Evolutionary conservation across 2,888 invertebrate species (phyloP).

Genomic region (Empis livida): DNA sequence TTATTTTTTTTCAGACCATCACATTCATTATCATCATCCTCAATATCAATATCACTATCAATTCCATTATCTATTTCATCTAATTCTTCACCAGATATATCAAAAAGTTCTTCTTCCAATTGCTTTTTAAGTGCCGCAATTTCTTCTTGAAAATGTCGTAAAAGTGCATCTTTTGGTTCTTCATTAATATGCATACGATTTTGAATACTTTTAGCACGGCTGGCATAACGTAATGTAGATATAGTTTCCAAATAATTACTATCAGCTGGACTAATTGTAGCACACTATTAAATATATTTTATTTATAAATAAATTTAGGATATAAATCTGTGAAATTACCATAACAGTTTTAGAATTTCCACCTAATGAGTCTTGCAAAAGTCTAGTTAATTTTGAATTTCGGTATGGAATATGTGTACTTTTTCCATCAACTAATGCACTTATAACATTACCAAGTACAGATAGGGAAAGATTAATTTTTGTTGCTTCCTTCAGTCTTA

Average conservation of each 20-base stretch:
- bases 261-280: conserved; percentile 94
- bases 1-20: conserved; percentile 38
- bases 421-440: conserved; percentile 94
- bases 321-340: conserved; percentile 40
- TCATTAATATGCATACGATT: conserved; percentile 94
- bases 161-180: conserved; percentile 91
- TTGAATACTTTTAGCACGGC: conserved; percentile 93
- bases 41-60: conserved; percentile 37
- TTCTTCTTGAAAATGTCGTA: conserved; percentile 92
- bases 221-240: conserved; percentile 92
- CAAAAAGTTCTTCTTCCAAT: conserved; percentile 51
- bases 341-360: conserved; percentile 93
- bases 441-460: conserved; percentile 95
- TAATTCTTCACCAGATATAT: conserved; percentile 27
- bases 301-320: not conserved
- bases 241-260: conserved; percentile 95
- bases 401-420: conserved; percentile 95
- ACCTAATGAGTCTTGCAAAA: conserved; percentile 92
- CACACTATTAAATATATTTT: conserved; percentile 56
- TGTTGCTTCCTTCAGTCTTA: conserved; percentile 88
- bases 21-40: conserved; percentile 42
- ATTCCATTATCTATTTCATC: conserved; percentile 41
- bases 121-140: conserved; percentile 84
- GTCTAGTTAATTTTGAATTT: conserved; percentile 89
- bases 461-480: conserved; percentile 97